A percentile compares a stretch with the other conserved stretches of the same genome.
phyloP scores from a whole-genome alignment of 2,888 invertebrate genomes.

The Euzophera pinguis region DNA sequence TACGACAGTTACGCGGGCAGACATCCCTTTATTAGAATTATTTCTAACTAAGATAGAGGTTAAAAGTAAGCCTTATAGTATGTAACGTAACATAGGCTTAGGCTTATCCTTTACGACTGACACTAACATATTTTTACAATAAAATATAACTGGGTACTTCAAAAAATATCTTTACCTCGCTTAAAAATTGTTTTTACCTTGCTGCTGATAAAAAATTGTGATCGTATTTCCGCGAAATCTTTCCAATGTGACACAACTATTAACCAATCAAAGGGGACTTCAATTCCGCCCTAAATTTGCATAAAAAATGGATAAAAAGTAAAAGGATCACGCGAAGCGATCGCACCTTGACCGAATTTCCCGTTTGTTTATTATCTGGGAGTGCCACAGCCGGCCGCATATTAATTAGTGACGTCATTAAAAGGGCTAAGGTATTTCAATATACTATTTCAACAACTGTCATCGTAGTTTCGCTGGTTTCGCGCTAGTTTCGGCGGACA shows the following conservation, averaged over 20 bases:
- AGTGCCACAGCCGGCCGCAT: slow-evolving; percentile 4
- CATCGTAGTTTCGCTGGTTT: not conserved
- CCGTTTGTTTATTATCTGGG: slow-evolving; percentile 8
- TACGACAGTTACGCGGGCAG: no score
- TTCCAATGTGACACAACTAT: not conserved
- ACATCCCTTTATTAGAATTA: no score
- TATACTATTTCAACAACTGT: not conserved
- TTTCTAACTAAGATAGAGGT: no score
- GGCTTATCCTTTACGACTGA: no score
- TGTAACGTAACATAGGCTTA: no score
- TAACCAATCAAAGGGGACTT: not conserved
- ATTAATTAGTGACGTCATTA: slow-evolving; percentile 6
- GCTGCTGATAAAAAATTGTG: no score
- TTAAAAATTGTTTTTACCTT: no score
- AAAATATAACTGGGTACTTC: no score
- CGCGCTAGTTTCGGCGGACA: not conserved
- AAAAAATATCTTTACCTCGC: no score
- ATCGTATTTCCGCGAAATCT: not conserved
- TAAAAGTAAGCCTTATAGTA: no score
- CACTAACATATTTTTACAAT: no score
- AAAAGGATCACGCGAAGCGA: slow-evolving; percentile 8
- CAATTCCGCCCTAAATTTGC: slow-evolving; percentile 12
- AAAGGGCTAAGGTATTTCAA: not conserved
- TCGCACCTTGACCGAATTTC: slow-evolving; percentile 11
- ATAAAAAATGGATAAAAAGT: slow-evolving; percentile 4